Base-by-base conservation (phyloP, 2,113 vertebrate genomes). In the Macrotus californicus region DNA sequence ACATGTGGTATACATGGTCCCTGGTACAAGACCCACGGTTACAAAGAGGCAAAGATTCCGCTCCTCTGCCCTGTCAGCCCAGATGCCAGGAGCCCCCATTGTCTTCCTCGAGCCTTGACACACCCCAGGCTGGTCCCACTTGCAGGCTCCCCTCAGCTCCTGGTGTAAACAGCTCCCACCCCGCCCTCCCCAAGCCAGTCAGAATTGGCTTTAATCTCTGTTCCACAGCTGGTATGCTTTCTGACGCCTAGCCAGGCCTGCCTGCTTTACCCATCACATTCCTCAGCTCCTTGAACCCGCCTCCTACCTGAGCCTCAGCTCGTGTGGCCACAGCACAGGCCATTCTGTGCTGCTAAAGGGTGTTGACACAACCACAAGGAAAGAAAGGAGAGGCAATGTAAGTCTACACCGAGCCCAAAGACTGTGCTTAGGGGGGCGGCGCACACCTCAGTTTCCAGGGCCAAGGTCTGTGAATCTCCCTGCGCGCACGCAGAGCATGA, bases 401-500 rank as follows among this genome's bases (percentile, higher is more conserved):
- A 14, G 29, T 43, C 13, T 8, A 29, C 3, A 2, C 13, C 0
- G 29, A 84, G 54, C 73, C 76, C 4, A 1, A 13, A n/a, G 89
- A 61, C 48, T 11, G 13, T n/a, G 36, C 91, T 90, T 56, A 29
- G 0, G 31, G 75, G 56, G 41, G 41, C 41, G 81, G 64, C 36
- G 12, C 43, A 14, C 52, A 24, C 18, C 73, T 88, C 34, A 3
- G 61, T 79, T 86, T 67, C 69, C 59, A 66, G 43, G 39, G 48
- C 67, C 92, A 83, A 82, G 24, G 24, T 34, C 1, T 70, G 14
- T 96, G 94, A 91, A 83, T 95, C 89, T 94, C 70, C 50, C 79
- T 16, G n/a, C 34, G 29, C 12, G 70, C 56, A 72, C 0, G 26
- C 36, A 19, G 36, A 85, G 19, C 10, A 0, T 54, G 12, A 11